Evolutionary conservation across 1,140 invertebrate species (phyloP), one percentile per base, ranked within the genome.

Genomic region (Acromyrmex heyeri): DNA sequence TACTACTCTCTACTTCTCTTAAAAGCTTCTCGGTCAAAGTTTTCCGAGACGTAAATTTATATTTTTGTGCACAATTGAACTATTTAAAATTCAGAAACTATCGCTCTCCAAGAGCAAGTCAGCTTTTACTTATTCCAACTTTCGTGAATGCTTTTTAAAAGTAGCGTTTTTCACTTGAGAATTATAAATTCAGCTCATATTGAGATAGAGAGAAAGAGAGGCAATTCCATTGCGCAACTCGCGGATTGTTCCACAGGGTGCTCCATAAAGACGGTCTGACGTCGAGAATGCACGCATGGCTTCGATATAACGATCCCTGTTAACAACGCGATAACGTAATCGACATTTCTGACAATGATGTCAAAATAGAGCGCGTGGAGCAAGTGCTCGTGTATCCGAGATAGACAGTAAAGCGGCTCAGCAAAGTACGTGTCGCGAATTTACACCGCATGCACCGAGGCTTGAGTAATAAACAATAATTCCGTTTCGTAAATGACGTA

Each of bases 341-440:
- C 55, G 79, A 73, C 79, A 18, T 83, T 83, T 83, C 79, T 73
- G 79, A 83, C 79, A 75, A 83, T 73, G 69, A 83, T 75, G 69
- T 83, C 69, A 61, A 83, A 83, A 73, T 73, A 73, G 55, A 55
- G 38, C 24, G 55, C 67, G 53, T 24, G 53, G 18, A 6, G 65
- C 78, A 59, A 72, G 67, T 82, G 53, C 77, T 44, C 48, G 65
- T 8, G 65, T 81, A 34, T 50, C 59, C 75, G 76, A 79, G 61
- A 27, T 53, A 59, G 67, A 72, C 55, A 38, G 30, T 64, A 69
- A 69, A 81, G 62, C 79, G 24, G 27, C 55, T 34, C 34, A 65
- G 78, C 53, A 27, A 67, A 67, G 67, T 34, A 34, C 30, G 30
- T 73, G 67, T 73, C 79, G 64, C 38, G 53, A 61, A 82, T 82